Conservation (phyloP, 2,888 invertebrate species). For the Drosophila imparisetae region DNA sequence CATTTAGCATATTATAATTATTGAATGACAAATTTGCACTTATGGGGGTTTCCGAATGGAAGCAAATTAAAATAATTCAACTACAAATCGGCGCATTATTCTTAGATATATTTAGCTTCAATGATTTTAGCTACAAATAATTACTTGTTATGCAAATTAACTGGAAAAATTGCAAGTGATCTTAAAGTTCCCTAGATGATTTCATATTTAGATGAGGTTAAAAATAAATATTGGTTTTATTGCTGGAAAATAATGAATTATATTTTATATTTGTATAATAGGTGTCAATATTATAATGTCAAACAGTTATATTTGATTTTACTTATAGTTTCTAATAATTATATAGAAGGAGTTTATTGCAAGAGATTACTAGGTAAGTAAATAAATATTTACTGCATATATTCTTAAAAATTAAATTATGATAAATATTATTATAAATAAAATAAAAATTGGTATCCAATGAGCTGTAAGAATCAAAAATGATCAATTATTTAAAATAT, state of each 20-base stretch:
- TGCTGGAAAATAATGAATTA: background rate
- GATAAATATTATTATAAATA: background rate
- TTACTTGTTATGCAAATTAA: conserved; percentile 4
- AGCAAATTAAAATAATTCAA: conserved; percentile 18
- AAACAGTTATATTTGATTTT: too few relatives aligned
- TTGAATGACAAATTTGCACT: background rate
- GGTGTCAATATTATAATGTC: too few relatives aligned
- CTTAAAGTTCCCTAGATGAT: background rate
- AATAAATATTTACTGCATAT: too few relatives aligned
- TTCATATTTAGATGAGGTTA: too few relatives aligned
- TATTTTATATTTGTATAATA: too few relatives aligned
- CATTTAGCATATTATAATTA: background rate
- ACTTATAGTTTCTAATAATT: too few relatives aligned
- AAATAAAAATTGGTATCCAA: too few relatives aligned
- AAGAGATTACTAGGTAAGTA: too few relatives aligned
- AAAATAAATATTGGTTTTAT: background rate
- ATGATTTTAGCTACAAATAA: background rate
- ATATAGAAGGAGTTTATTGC: too few relatives aligned
- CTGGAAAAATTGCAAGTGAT: conserved; percentile 20
- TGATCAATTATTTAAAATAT: background rate
- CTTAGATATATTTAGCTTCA: background rate
- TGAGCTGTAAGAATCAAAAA: background rate
- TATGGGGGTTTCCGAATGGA: conserved; percentile 7
- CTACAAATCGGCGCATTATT: conserved; percentile 13
- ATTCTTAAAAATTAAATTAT: background rate